phyloP scores from a whole-genome alignment of 2,113 vertebrate species.

The Marmota monax region DNA sequence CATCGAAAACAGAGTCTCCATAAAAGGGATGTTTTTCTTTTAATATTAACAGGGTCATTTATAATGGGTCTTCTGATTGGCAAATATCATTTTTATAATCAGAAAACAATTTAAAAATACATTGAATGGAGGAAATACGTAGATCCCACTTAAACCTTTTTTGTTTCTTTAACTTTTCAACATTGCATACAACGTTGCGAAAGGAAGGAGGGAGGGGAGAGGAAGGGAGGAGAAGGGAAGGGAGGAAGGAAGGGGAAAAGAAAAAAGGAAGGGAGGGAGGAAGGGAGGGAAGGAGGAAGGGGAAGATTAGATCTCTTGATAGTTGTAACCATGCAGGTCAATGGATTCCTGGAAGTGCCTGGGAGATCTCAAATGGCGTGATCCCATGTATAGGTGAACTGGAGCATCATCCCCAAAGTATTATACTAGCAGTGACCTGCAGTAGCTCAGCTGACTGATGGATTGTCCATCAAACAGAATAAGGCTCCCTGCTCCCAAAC shows the following conservation, averaged over 20 bases:
- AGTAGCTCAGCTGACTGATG: background rate
- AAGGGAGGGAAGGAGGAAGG: too few species aligned
- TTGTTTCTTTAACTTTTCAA: conserved; percentile 43
- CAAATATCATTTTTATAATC: conserved; percentile 9
- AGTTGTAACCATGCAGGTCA: background rate
- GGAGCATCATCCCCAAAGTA: background rate
- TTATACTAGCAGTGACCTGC: background rate
- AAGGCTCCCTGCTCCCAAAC: background rate
- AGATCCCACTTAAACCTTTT: background rate
- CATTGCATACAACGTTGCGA: background rate
- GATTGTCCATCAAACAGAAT: background rate
- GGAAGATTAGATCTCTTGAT: background rate
- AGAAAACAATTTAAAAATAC: background rate
- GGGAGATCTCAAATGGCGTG: background rate
- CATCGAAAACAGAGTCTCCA: background rate
- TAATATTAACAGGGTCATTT: conserved; percentile 3
- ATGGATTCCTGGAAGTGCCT: background rate
- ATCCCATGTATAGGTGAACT: background rate
- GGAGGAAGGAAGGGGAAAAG: too few species aligned
- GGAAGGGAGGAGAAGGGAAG: background rate
- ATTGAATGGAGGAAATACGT: background rate
- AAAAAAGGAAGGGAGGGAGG: background rate
- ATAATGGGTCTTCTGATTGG: background rate
- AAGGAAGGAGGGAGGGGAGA: background rate
- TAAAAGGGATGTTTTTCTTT: conserved; percentile 24